phyloP scores from a whole-genome alignment of 2,888 invertebrate species.

The Salpingus planirostris region DNA sequence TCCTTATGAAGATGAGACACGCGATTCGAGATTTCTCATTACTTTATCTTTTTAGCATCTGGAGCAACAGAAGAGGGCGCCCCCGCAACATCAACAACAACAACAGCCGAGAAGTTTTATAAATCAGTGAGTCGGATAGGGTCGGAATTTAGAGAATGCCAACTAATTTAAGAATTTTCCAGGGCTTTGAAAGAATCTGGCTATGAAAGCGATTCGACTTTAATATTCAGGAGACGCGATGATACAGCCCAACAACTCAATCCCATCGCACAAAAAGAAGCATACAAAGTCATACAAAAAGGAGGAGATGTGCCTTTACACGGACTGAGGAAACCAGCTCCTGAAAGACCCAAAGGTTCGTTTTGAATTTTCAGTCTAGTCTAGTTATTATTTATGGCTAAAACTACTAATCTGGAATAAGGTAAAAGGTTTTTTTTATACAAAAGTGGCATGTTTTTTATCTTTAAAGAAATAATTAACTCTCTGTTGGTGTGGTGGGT shows the following conservation, averaged over 20 bases:
- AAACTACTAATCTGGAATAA: conserved; percentile 8
- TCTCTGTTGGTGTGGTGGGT: too few species aligned
- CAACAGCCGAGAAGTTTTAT: conserved; percentile 63
- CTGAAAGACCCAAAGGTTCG: conserved; percentile 71
- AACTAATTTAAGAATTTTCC: conserved; percentile 6
- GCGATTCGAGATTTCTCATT: too few species aligned
- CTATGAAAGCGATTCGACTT: conserved; percentile 84
- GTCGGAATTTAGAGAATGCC: not conserved
- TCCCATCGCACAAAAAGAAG: conserved; percentile 74
- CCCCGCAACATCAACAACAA: conserved; percentile 22
- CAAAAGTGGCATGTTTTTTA: not conserved
- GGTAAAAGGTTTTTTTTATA: too few species aligned
- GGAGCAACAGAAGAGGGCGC: conserved; percentile 60
- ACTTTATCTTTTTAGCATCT: conserved; percentile 49
- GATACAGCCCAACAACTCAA: conserved; percentile 54
- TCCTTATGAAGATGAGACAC: too few species aligned
- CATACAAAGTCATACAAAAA: conserved; percentile 81
- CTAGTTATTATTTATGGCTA: conserved; percentile 1
- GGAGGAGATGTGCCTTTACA: conserved; percentile 92
- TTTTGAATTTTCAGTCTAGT: conserved; percentile 5
- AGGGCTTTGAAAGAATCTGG: conserved; percentile 84
- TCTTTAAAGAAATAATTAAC: too few species aligned
- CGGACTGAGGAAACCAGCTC: conserved; percentile 85
- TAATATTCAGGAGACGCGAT: conserved; percentile 72
- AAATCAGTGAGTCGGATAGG: conserved; percentile 71